phyloP scores from a whole-genome alignment of 2,888 invertebrate genomes.

The Drosophila merina region DNA sequence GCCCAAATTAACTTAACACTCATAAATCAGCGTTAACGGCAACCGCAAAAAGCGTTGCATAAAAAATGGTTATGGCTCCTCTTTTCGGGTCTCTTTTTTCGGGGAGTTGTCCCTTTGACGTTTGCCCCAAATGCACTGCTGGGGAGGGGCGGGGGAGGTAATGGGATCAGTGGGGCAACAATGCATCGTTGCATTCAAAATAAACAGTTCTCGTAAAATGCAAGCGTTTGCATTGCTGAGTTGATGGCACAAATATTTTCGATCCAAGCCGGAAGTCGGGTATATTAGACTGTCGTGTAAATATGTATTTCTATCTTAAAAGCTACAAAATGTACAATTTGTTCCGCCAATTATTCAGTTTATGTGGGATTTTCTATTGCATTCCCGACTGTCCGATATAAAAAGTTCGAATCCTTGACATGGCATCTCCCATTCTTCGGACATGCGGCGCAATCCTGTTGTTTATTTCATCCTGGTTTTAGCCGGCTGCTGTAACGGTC shows the following conservation, averaged over 20 bases:
- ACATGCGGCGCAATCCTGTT: constrained; percentile 14
- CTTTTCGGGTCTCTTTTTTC: constrained; percentile 41
- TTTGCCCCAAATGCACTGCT: not conserved
- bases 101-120: constrained; percentile 37
- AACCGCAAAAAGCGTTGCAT: constrained; percentile 71
- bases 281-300: constrained; percentile 19
- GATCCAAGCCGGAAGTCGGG: not conserved
- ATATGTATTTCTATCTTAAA: not conserved
- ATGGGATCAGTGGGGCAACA: constrained; percentile 39
- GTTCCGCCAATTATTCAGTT: not conserved
- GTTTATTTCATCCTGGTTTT: constrained; percentile 1
- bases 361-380: not conserved
- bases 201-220: constrained; percentile 68
- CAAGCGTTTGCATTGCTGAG: constrained; percentile 59
- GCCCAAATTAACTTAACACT: constrained; percentile 76
- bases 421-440: not conserved
- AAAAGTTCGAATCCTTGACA: constrained; percentile 12
- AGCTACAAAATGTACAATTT: not conserved
- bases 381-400: constrained; percentile 14
- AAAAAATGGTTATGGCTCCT: constrained; percentile 67
- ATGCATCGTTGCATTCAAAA: constrained; percentile 47
- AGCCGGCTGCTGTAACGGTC: constrained; percentile 42
- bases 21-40: constrained; percentile 76
- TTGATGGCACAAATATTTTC: constrained; percentile 57
- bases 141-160: not conserved